These are phyloP conservation scores for Agrochola lota DNA, from an alignment of 2,888 invertebrate species.

Conservation along the genomic window DNA sequence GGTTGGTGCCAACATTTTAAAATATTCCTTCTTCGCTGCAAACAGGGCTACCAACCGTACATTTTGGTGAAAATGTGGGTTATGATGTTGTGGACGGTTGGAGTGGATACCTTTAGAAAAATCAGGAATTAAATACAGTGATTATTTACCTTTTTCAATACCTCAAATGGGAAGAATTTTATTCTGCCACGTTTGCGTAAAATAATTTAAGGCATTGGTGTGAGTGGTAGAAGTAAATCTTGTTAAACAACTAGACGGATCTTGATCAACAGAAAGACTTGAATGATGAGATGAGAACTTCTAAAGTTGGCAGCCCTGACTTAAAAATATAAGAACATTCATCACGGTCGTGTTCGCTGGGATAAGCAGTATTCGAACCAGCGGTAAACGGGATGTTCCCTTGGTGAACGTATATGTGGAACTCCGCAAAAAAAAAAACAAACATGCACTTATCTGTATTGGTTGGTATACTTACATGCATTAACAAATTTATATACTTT, in stretches of 20 bases:
- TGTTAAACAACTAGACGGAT: neutral
- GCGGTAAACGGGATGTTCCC: constrained; percentile 11
- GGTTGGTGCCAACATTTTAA: constrained; percentile 60
- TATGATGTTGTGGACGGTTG: constrained; percentile 6
- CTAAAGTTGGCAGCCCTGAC: constrained; percentile 36
- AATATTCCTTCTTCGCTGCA: constrained; percentile 54
- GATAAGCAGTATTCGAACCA: constrained; percentile 53
- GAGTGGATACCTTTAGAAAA: neutral
- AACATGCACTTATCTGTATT: neutral
- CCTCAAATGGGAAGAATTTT: neutral
- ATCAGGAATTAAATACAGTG: neutral
- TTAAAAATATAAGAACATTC: constrained; percentile 49
- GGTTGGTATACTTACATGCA: neutral
- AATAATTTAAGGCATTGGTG: neutral
- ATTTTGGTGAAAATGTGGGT: constrained; percentile 17
- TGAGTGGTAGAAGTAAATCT: neutral
- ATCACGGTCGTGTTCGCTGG: constrained; percentile 52
- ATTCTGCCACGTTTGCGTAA: neutral
- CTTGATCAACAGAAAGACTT: neutral
- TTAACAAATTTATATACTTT: neutral
- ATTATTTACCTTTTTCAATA: neutral
- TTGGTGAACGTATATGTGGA: constrained; percentile 15
- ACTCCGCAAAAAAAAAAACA: neutral
- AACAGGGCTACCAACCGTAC: constrained; percentile 51
- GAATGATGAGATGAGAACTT: neutral